Conservation (phyloP, 2,113 vertebrate species). For the Okapia johnstoni region DNA sequence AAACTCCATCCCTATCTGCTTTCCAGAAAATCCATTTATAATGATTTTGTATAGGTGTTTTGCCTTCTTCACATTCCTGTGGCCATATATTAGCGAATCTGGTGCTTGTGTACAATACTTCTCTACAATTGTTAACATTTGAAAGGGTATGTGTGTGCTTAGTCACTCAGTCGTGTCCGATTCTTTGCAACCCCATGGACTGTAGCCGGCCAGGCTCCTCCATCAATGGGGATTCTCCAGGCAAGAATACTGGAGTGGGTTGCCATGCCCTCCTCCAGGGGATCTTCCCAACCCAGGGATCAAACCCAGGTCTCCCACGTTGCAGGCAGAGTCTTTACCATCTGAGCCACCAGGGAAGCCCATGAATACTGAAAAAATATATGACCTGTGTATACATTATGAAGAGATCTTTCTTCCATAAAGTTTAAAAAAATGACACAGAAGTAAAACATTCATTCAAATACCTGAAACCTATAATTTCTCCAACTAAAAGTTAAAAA, state of each 20-base stretch:
- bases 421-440: conserved; percentile 4
- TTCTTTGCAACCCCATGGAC: not conserved
- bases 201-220: not conserved
- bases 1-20: not conserved
- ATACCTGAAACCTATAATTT: not conserved
- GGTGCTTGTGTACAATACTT: not conserved
- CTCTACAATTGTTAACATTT: not conserved
- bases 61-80: conserved; percentile 7
- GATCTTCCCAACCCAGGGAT: not conserved
- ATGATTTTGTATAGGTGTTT: not conserved
- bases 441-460: conserved; percentile 2
- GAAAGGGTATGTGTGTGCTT: not conserved
- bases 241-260: not conserved
- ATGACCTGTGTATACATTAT: not conserved
- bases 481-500: not conserved
- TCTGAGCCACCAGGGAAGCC: not conserved
- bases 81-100: not conserved
- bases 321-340: not conserved
- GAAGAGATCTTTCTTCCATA: conserved; percentile 26
- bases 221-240: not conserved
- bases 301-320: not conserved
- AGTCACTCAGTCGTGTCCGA: not conserved
- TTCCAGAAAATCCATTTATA: conserved; percentile 14
- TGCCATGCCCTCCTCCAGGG: not conserved
- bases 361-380: not conserved